These are phyloP conservation scores for Acinonyx jubatus DNA, from an alignment of 2,113 vertebrate genomes.

Conservation along the genomic window DNA sequence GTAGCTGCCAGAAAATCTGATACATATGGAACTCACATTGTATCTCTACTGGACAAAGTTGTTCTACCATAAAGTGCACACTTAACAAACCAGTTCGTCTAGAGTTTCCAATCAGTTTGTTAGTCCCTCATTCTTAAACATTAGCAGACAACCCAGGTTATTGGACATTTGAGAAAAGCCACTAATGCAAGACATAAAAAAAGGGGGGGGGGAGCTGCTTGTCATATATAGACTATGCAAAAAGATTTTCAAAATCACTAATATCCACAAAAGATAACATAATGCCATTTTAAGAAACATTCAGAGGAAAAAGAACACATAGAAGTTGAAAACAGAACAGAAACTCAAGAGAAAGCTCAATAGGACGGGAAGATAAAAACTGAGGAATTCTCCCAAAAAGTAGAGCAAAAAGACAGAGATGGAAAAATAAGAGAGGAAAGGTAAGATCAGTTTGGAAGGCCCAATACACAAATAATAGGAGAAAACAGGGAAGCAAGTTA, in stretches of 20 bases:
- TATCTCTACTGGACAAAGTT: neutral
- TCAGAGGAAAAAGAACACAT: slow-evolving; percentile 9
- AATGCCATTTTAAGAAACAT: slow-evolving; percentile 23
- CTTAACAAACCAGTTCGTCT: neutral
- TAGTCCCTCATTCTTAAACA: slow-evolving; percentile 31
- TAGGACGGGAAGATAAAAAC: neutral
- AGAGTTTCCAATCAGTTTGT: neutral
- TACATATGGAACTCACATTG: neutral
- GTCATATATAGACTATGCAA: neutral
- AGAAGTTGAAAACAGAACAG: slow-evolving; percentile 16
- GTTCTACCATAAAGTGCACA: neutral
- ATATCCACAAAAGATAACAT: neutral
- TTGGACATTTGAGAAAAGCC: neutral
- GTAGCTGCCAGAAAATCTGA: neutral
- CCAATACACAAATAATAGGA: slow-evolving; percentile 22
- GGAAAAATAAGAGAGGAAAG: slow-evolving; percentile 2
- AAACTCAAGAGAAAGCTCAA: slow-evolving; percentile 39
- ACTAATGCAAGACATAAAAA: neutral
- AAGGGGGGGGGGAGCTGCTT: neutral
- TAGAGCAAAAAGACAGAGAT: neutral
- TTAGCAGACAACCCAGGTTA: neutral
- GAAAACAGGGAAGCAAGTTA: slow-evolving; percentile 35
- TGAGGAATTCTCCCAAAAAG: slow-evolving; percentile 12
- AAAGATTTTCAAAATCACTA: slow-evolving; percentile 2
- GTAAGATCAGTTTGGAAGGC: slow-evolving; percentile 4